Evolutionary conservation across 1,140 invertebrate species (phyloP).

Genomic region (Lepidurus couesii): DNA sequence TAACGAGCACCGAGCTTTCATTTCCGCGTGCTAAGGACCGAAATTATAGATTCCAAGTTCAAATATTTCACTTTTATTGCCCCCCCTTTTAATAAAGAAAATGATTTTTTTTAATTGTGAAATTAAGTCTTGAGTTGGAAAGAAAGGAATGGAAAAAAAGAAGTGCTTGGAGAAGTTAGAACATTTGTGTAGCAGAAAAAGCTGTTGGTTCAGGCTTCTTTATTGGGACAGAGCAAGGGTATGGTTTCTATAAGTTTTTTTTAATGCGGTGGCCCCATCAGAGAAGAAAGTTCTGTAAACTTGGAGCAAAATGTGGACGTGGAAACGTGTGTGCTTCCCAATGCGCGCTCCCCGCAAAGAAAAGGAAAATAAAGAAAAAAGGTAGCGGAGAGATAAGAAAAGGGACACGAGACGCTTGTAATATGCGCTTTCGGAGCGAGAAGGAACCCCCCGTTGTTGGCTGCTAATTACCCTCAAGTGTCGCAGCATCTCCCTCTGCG

Average conservation of each 20-base stretch:
- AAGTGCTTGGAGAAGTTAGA: no score
- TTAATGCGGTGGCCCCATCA: background rate
- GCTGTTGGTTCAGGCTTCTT: no score
- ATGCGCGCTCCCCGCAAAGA: background rate
- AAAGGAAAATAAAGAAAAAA: background rate
- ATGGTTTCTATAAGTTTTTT: no score
- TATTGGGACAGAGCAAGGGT: no score
- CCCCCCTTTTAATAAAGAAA: no score
- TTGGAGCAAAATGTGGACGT: constrained; percentile 5
- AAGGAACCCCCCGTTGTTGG: constrained; percentile 17
- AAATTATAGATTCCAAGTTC: no score
- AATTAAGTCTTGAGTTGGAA: no score
- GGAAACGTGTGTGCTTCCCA: constrained; percentile 1
- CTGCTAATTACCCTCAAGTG: constrained; percentile 21
- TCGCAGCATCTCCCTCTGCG: constrained; percentile 20
- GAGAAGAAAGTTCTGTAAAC: constrained; percentile 16
- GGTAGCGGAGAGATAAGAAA: background rate
- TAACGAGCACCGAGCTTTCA: background rate
- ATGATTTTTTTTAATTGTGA: no score
- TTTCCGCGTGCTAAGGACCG: background rate
- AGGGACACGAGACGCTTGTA: background rate
- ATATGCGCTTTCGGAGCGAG: background rate
- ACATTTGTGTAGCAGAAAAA: no score
- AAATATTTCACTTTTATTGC: no score
- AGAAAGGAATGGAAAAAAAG: no score